Conservation (phyloP, 2,113 vertebrate genomes). For the Heterotilapia buettikoferi region DNA sequence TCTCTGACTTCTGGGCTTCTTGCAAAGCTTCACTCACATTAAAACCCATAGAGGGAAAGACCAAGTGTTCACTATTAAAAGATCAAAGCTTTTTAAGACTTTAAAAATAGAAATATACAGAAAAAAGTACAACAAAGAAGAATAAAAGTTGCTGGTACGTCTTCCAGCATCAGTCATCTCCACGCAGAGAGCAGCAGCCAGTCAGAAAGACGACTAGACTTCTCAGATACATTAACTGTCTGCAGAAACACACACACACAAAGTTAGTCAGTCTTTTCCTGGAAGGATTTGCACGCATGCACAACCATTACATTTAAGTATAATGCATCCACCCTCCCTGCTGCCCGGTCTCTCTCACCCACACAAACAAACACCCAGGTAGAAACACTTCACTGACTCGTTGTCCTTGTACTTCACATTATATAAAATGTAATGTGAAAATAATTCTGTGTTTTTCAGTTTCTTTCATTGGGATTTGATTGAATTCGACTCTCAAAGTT, state of each 20-base stretch:
- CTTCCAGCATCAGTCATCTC: not conserved
- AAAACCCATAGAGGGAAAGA: not conserved
- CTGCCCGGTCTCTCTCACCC: not conserved
- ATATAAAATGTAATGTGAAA: not conserved
- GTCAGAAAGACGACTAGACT: conserved; percentile 19
- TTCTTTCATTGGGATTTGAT: not conserved
- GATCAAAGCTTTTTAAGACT: not conserved
- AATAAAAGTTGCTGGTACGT: not conserved
- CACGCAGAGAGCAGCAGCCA: not conserved
- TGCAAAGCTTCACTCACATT: not conserved
- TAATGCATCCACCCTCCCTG: not conserved
- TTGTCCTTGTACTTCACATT: not conserved
- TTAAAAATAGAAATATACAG: not conserved
- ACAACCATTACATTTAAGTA: not conserved
- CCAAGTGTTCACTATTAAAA: not conserved
- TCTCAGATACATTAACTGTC: conserved; percentile 36
- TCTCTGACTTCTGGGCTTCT: not conserved
- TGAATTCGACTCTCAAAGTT: not conserved
- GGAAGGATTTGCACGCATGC: conserved; percentile 4
- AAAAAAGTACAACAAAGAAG: not conserved
- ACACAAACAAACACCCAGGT: not conserved
- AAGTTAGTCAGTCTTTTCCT: conserved; percentile 10
- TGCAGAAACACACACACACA: conserved; percentile 23
- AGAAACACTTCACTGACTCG: not conserved
- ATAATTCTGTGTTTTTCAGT: not conserved